Percentiles rank a stretch among this genome's conserved stretches.
phyloP scores from a whole-genome alignment of 2,888 invertebrate genomes.

The Aphodius granarius region DNA sequence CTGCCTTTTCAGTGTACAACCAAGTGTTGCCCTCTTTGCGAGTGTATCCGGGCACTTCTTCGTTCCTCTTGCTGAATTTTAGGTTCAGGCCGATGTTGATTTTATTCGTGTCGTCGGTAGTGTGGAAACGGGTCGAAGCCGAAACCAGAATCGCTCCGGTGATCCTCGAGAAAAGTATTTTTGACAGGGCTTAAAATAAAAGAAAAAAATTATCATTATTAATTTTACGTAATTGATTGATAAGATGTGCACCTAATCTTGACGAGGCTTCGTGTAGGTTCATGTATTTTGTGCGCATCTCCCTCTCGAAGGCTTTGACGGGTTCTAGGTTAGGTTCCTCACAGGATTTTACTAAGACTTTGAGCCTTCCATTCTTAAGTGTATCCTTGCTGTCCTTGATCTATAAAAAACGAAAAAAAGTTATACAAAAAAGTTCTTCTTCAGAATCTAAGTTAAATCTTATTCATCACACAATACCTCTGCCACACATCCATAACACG shows the following conservation, averaged over 20 bases:
- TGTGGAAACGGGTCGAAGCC: slow-evolving; percentile 50
- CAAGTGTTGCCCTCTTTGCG: slow-evolving; percentile 71
- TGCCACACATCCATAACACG: slow-evolving; percentile 80
- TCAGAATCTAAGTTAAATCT: too few species aligned
- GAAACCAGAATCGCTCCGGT: slow-evolving; percentile 82
- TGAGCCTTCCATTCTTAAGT: slow-evolving; percentile 62
- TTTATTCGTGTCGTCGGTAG: slow-evolving; percentile 57
- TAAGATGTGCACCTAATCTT: slow-evolving; percentile 54
- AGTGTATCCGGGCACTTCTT: slow-evolving; percentile 80
- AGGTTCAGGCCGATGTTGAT: slow-evolving; percentile 89
- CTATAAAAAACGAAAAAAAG: slow-evolving; percentile 48
- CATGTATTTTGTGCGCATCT: slow-evolving; percentile 56
- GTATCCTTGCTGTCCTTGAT: slow-evolving; percentile 60
- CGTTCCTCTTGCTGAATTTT: slow-evolving; percentile 81
- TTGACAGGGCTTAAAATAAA: slow-evolving; percentile 60
- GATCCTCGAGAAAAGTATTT: slow-evolving; percentile 77
- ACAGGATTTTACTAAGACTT: slow-evolving; percentile 55
- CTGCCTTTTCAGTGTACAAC: slow-evolving; percentile 78
- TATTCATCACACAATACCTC: too few species aligned
- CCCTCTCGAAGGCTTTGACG: slow-evolving; percentile 43
- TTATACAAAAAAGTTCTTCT: too few species aligned
- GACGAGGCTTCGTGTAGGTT: slow-evolving; percentile 62
- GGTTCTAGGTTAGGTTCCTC: slow-evolving; percentile 58
- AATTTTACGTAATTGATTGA: neutral
- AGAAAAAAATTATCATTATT: neutral